Percentiles rank a stretch among this genome's conserved stretches.
Evolutionary conservation across 2,888 invertebrate genomes (phyloP).

Genomic region (Stenotaenia linearis): DNA sequence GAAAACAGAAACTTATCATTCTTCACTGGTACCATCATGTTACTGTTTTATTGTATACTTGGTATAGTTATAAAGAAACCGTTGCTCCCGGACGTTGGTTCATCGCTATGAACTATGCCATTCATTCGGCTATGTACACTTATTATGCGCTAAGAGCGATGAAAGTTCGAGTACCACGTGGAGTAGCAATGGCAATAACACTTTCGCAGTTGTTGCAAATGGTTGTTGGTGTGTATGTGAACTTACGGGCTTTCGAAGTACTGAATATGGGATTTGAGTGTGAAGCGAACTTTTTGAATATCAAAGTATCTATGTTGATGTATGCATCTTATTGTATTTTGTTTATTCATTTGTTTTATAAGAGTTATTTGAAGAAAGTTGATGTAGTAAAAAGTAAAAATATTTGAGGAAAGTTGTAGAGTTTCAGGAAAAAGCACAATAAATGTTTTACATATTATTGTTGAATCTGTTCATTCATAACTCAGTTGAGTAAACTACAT

Average conservation of each 20-base stretch:
- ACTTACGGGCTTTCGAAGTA: constrained; percentile 74
- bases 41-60: constrained; percentile 44
- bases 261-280: constrained; percentile 61
- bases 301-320: constrained; percentile 84
- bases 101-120: constrained; percentile 39
- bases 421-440: too few species aligned
- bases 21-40: not conserved
- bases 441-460: too few species aligned
- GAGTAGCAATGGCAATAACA: constrained; percentile 47
- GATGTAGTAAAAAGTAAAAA: too few species aligned
- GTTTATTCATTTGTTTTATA: constrained; percentile 89
- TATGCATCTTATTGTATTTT: constrained; percentile 90
- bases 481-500: too few species aligned
- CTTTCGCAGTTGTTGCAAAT: constrained; percentile 48
- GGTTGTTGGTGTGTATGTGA: constrained; percentile 63
- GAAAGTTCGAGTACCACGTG: constrained; percentile 41
- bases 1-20: constrained; percentile 41
- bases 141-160: constrained; percentile 38
- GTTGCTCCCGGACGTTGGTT: constrained; percentile 39
- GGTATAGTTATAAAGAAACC: constrained; percentile 39
- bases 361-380: constrained; percentile 63
- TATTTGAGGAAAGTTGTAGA: too few species aligned
- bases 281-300: constrained; percentile 75
- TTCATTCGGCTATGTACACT: constrained; percentile 41
- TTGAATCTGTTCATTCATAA: too few species aligned